Evolutionary conservation across 2,888 invertebrate genomes (phyloP), one percentile per base, ranked within the genome.

Genomic region (Philereme vetulata): DNA sequence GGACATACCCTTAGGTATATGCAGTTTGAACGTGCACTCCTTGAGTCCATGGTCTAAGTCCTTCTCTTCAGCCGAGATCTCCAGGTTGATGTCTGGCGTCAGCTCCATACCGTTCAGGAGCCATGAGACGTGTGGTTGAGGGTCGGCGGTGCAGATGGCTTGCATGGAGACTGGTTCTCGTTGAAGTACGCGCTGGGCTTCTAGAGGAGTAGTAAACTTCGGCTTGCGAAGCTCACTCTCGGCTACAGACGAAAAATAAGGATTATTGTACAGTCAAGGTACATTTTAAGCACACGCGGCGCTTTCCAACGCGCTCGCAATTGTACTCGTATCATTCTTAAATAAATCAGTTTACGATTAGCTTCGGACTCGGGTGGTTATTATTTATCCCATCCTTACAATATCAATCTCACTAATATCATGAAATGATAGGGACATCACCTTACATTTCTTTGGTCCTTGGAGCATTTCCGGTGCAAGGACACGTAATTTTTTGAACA

Each of bases 51-150:
- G 95, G 55, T 96, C 95, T 32, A 95, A 93, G 44, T 95, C 95
- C 71, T 95, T 95, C 66, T 93, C 92, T 45, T 95, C 93, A 54
- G 94, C 86, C 62, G 94, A 93, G 38, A 94, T 87, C 52, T 95
- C 90, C 34, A 96, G 93, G 51, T 94, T 95, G 4, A 95, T 95
- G 68, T 95, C 94, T 4, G 93, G 91, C 1, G 93, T 85, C 33
- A 97, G 90, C 74, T 95, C 95, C 48, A 93, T 88, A 4, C 95
- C 96, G 75, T 97, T 95, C 72, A 95, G 95, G 40, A 94, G 93
- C 98, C 98, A 98, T 62, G 95, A 94, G 49, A 97, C 94, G 70
- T 97, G 96, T 0, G 99, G 98, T 65, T 95, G 93, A 0, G 99
- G 99, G 90, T 98, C 97, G 5, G 97, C 98, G 36, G 96, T 95